Percentiles rank a stretch among this genome's conserved stretches.
These are phyloP conservation scores for Basileuterus tristriatus DNA, from an alignment of 2,797 vertebrate species.

Conservation along the genomic window DNA sequence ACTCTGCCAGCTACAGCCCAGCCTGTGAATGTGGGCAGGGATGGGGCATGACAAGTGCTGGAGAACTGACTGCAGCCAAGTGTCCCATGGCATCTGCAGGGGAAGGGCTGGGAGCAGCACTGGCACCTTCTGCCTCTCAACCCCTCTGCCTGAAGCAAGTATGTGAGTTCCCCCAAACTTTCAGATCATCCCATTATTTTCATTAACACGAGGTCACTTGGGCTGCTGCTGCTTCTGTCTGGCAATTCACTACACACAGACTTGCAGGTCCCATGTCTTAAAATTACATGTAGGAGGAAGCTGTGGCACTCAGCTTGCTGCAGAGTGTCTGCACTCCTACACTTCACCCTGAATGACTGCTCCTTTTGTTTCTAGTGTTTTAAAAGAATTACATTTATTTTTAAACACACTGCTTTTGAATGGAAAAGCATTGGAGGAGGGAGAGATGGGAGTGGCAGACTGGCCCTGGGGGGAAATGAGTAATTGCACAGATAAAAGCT, in stretches of 20 bases:
- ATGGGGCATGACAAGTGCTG: accelerated
- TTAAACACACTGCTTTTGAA: constrained; percentile 47
- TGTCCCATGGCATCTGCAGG: accelerated
- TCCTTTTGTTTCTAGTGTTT: neutral
- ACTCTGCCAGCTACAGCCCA: neutral
- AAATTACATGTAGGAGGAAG: neutral
- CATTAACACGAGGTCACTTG: neutral
- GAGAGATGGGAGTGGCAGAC: constrained; percentile 52
- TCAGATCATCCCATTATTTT: neutral
- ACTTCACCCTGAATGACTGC: neutral
- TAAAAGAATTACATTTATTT: constrained; percentile 47
- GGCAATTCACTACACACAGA: accelerated
- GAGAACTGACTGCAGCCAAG: neutral
- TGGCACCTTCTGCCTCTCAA: neutral
- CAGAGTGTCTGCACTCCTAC: neutral
- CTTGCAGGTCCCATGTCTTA: neutral
- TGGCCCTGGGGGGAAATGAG: constrained; percentile 58
- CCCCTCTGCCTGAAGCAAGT: neutral
- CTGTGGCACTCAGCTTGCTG: neutral
- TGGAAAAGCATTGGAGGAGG: neutral
- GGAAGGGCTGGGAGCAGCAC: neutral
- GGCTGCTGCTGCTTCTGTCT: neutral
- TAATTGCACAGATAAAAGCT: constrained; percentile 72
- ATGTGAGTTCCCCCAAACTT: neutral
- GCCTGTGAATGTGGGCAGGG: neutral